Base-by-base conservation (phyloP, 2,797 vertebrate genomes). In the Rhynchotus rufescens region DNA sequence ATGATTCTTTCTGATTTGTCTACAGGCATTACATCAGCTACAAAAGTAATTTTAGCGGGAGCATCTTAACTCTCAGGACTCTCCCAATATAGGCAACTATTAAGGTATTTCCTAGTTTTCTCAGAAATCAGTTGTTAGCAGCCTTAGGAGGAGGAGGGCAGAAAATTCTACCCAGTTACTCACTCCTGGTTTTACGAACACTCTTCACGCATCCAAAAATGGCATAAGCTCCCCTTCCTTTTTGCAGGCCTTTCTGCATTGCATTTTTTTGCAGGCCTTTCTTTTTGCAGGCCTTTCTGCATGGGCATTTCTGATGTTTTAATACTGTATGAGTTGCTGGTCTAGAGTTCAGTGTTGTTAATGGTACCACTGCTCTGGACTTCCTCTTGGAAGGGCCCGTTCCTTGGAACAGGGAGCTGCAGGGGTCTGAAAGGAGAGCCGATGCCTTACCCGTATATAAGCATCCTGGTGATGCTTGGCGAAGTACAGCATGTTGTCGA, bases 401-500 rank as follows among this genome's bases (percentile, higher is more conserved):
- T n/a, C n/a, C n/a, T n/a, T n/a, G n/a, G 26, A 75, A n/a, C 3
- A 30, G 60, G 23, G 42, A 88, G 30, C 13, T 0, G 3, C 17
- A 51, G 8, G 65, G 51, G 22, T 10, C 17, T 81, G n/a, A 9
- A 12, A 15, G 12, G 34, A 3, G 4, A 69, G 36, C 74, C 73
- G 36, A 3, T 19, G 32, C 22, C 98, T 99, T 97, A 99, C 99
- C 98, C 99, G 98, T 96, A 99, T 98, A 92, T 99, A 99, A 62
- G 99, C 98, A 62, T 99, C 99, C 96, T 99, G 99, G 78, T 99
- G 99, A 89, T 99, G 98, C 93, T 98, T 98, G 88, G 99, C 99
- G 4, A 99, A 99, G 96, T 99, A 99, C 56, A 99, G 96, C 99
- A 99, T 99, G 95, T 99, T 99, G 97, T 99, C 99, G 4, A 99